Percentiles rank a stretch among this genome's conserved stretches.
Conservation (phyloP, 2,797 vertebrate genomes). For the Mus minutoides region DNA sequence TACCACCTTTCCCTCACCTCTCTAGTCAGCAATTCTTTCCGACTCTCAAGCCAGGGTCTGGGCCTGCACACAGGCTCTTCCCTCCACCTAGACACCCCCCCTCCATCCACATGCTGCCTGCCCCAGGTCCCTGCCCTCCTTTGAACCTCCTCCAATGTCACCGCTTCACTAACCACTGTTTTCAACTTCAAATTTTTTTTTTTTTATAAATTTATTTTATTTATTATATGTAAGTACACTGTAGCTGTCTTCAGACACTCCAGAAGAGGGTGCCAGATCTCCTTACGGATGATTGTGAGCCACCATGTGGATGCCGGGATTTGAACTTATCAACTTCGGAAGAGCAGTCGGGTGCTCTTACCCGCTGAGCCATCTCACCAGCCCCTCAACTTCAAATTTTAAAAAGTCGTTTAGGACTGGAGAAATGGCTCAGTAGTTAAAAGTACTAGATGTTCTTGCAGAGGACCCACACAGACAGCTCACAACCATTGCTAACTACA, state of each 20-base stretch:
- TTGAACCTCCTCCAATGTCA: background rate
- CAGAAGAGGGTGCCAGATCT: no score
- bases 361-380: no score
- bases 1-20: background rate
- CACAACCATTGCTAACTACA: background rate
- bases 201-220: no score
- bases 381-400: conserved; percentile 37
- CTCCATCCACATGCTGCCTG: background rate
- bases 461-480: background rate
- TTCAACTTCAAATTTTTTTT: conserved; percentile 31
- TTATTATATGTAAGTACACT: no score
- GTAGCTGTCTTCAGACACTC: no score
- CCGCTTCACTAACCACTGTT: background rate
- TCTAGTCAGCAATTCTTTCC: background rate
- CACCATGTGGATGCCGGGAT: no score
- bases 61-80: background rate
- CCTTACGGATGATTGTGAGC: no score
- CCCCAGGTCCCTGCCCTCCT: background rate
- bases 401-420: background rate
- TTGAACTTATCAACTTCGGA: no score
- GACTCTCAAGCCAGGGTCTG: background rate
- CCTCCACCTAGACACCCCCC: background rate
- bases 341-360: no score
- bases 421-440: background rate
- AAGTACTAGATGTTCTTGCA: background rate